Conservation (phyloP, 2,888 invertebrate species). For the Liopterus haemorrhoidalis region DNA sequence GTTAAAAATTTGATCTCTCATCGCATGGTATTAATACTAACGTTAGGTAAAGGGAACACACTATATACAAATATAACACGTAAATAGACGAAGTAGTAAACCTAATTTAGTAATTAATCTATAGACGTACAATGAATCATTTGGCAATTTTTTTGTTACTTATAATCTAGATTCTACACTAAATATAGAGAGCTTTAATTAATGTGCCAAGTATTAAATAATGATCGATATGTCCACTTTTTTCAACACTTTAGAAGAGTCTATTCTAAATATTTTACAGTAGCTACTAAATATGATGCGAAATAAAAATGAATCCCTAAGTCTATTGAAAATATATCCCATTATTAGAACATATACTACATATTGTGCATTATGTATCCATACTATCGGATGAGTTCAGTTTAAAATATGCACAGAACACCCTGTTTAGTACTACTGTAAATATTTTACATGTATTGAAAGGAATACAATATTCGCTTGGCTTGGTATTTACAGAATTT, state of each 20-base stretch:
- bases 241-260: slow-evolving; percentile 19
- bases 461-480: slow-evolving; percentile 8
- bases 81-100: slow-evolving; percentile 9
- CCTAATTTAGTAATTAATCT: slow-evolving; percentile 22
- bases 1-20: too few relatives aligned
- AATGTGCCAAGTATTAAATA: slow-evolving; percentile 23
- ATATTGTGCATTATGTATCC: neutral
- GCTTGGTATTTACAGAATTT: neutral
- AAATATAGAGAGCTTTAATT: slow-evolving; percentile 22
- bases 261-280: slow-evolving; percentile 22
- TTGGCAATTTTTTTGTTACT: slow-evolving; percentile 19
- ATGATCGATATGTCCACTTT: slow-evolving; percentile 22
- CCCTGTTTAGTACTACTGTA: slow-evolving; percentile 22
- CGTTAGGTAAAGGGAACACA: slow-evolving; percentile 14
- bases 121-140: slow-evolving; percentile 23
- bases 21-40: too few relatives aligned
- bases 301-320: slow-evolving; percentile 14
- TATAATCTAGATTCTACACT: slow-evolving; percentile 19
- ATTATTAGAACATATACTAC: slow-evolving; percentile 1
- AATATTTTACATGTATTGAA: slow-evolving; percentile 11
- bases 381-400: slow-evolving; percentile 4
- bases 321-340: slow-evolving; percentile 4
- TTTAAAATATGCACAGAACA: slow-evolving; percentile 4
- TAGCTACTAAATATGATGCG: slow-evolving; percentile 21
- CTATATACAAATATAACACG: slow-evolving; percentile 15